Base-by-base conservation (phyloP, 2,888 invertebrate species). In the Epistrophella euchroma region DNA sequence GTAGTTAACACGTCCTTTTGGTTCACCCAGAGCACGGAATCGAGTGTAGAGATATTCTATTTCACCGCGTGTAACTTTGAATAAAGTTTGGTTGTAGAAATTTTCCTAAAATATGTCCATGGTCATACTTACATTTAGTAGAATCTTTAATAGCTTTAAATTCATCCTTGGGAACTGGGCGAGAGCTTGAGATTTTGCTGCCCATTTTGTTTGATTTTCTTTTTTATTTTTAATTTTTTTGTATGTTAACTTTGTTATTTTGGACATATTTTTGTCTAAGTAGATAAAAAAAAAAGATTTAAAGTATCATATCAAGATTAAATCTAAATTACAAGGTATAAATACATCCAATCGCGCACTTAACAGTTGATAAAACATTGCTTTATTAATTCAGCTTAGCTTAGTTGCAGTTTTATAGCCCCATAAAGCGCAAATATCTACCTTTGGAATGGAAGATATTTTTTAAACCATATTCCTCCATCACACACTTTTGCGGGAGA, bases 41-140 rank as follows among this genome's bases (percentile, higher is more conserved):
- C 80, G 74, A 0, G 15, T 55, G 45, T 64, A 75, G 10, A 81
- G 70, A 11, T 81, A 75, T 13, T 81, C 70, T 7, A 81, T 75
- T 70, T 81, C 80, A 10, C 17, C 80, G 0, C 60, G 58, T 4
- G 58, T 60, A 58, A 68, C 80, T 80, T 3, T 2, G 15, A 4
- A 28, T 4, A 2, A 1, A 5, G 28, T 13, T 10, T 64, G 1
- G 11, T 40, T 0, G 6, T 32, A 7, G 6, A 28, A 4, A 28
- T 28, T 32, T 32, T 32, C 6, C 9, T 32, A 32, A 5, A 32
- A 32, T 28, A 5, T 4, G 28, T 4, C 28, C 2, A 28, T 6
- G 9, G 0, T 1, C 9, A 32, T 32, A 19, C 50, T 55, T 22
- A 80, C 80, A 80, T 22, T 62, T 74, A 11, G 80, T 80, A 11